phyloP scores from a whole-genome alignment of 2,888 invertebrate species.

The Aphidius colemani region DNA sequence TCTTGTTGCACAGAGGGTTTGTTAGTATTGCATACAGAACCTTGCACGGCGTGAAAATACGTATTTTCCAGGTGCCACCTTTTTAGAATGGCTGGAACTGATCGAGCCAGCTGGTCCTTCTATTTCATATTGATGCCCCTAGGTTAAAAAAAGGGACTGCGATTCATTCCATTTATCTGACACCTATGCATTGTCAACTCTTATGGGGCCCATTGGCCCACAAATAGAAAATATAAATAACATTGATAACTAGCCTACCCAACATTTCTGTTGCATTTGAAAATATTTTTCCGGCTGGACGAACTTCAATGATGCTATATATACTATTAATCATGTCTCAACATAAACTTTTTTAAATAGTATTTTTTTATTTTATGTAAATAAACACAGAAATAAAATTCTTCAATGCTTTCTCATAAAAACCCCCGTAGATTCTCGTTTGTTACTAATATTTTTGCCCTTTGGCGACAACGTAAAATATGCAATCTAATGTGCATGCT shows the following conservation, averaged over 20 bases:
- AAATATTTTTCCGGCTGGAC: constrained; percentile 37
- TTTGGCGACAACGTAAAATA: constrained; percentile 22
- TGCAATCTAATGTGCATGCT: constrained; percentile 26
- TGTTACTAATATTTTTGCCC: constrained; percentile 15
- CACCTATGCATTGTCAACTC: constrained; percentile 31
- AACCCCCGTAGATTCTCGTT: constrained; percentile 13
- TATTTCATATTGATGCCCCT: constrained; percentile 19
- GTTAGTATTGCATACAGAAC: constrained; percentile 14
- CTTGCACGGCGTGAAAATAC: constrained; percentile 31
- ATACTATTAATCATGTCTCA: neutral
- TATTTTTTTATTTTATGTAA: no score
- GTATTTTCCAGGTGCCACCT: constrained; percentile 38
- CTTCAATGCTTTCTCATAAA: neutral
- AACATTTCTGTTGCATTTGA: constrained; percentile 26
- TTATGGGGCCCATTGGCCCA: constrained; percentile 28
- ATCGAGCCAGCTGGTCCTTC: constrained; percentile 32
- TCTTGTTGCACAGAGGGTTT: constrained; percentile 7
- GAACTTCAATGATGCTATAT: constrained; percentile 14
- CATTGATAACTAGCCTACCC: constrained; percentile 28
- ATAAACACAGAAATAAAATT: no score
- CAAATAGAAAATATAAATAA: constrained; percentile 29
- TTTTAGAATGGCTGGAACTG: constrained; percentile 31
- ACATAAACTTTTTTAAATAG: neutral
- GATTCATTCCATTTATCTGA: constrained; percentile 31
- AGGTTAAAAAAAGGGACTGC: constrained; percentile 28